Evolutionary conservation across 2,888 invertebrate genomes (phyloP).

Genomic region (Hecatera dysodea): DNA sequence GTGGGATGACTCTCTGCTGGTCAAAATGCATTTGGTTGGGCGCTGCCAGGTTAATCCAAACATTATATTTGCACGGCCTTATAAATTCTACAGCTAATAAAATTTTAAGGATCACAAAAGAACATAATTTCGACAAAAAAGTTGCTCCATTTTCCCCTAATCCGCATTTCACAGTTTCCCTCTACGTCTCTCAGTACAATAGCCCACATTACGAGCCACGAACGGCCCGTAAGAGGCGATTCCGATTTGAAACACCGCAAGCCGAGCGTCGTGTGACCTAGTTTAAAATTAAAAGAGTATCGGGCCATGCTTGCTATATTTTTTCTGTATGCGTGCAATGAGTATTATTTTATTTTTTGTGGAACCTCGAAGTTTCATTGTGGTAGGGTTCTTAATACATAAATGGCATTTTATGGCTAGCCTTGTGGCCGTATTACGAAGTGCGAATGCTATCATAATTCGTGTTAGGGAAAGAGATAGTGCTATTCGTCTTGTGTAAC

Average conservation of each 20-base stretch:
- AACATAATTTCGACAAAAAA: not conserved
- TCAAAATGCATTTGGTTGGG: no score
- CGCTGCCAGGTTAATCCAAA: no score
- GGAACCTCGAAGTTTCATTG: not conserved
- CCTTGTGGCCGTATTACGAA: no score
- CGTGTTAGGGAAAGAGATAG: no score
- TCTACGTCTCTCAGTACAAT: slow-evolving; percentile 41
- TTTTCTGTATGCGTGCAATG: not conserved
- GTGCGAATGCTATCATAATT: no score
- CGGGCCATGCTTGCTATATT: slow-evolving; percentile 23
- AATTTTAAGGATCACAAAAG: not conserved
- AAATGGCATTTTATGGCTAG: not conserved
- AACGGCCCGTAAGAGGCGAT: slow-evolving; percentile 44
- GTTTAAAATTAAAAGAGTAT: slow-evolving; percentile 62
- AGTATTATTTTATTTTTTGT: not conserved
- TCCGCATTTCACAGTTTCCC: slow-evolving; percentile 5
- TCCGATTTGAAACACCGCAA: slow-evolving; percentile 56
- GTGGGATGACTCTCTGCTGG: no score
- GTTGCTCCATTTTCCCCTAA: slow-evolving; percentile 11
- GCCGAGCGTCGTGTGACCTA: slow-evolving; percentile 58
- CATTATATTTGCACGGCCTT: not conserved
- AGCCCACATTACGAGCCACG: slow-evolving; percentile 41
- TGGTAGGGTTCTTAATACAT: not conserved
- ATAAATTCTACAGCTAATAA: not conserved
- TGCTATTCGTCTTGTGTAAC: no score